A percentile compares a stretch with the other conserved stretches of the same genome.
Evolutionary conservation across 92 coral and sea anemone genomes (phyloP).

Genomic region (Bergia sp.): DNA sequence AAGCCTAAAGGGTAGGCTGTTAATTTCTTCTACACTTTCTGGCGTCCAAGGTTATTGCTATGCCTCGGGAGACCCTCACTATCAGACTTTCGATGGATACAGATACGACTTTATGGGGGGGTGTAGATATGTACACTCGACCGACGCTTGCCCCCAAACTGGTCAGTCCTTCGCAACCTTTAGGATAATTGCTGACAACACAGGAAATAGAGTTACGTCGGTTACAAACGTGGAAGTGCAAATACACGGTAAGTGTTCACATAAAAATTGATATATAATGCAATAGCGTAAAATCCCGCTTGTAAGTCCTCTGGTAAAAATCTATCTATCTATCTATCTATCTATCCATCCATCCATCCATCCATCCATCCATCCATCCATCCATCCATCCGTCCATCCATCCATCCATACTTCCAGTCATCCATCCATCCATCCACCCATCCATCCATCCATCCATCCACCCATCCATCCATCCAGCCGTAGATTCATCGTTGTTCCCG

Average conservation of each 20-base stretch:
- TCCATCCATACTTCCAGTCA: no score
- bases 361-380: no score
- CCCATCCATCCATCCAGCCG: not conserved
- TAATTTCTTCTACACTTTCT: no score
- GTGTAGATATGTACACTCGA: slow-evolving; percentile 24
- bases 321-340: not conserved
- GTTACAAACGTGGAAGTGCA: not conserved
- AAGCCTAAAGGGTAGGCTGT: no score
- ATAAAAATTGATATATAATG: no score
- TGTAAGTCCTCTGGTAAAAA: no score
- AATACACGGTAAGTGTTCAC: slow-evolving; percentile 20
- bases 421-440: no score
- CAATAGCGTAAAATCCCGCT: no score
- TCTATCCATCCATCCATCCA: no score
- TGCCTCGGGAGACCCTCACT: slow-evolving; percentile 53
- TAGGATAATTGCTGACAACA: slow-evolving; percentile 31
- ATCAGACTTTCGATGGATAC: slow-evolving; percentile 40
- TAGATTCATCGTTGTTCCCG: not conserved
- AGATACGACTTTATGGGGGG: slow-evolving; percentile 45
- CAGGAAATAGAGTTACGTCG: not conserved
- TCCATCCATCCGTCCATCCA: no score
- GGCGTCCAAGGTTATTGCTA: slow-evolving; percentile 23
- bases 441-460: no score
- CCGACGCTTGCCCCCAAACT: slow-evolving; percentile 29
- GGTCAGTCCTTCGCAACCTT: not conserved